Evolutionary conservation across 2,797 vertebrate genomes (phyloP).

Genomic region (Bradypodion ventrale): DNA sequence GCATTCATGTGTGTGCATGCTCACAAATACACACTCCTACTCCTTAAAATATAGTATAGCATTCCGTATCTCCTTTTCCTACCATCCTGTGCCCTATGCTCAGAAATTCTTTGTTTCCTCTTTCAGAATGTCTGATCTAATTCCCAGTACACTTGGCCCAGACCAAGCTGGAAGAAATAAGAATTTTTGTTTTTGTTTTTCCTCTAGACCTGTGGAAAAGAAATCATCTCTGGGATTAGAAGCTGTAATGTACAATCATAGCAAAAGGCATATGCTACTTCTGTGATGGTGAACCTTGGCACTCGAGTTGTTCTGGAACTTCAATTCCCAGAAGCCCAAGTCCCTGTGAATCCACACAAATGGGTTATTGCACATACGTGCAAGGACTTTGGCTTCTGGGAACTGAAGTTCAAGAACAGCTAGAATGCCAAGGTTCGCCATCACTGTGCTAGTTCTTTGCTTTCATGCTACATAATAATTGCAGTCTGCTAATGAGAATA

Average conservation of each 20-base stretch:
- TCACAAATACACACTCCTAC: conserved; percentile 19
- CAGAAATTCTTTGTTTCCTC: conserved; percentile 32
- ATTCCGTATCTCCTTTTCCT: conserved; percentile 42
- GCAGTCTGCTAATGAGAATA: not conserved
- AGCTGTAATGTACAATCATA: not conserved
- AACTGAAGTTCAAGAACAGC: too few relatives aligned
- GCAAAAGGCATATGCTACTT: not conserved
- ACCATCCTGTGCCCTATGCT: conserved; percentile 37
- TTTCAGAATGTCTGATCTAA: conserved; percentile 29
- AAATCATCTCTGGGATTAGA: not conserved
- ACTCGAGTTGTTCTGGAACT: too few relatives aligned
- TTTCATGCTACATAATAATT: not conserved
- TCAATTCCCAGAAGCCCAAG: too few relatives aligned
- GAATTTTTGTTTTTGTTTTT: not conserved
- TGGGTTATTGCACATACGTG: too few relatives aligned
- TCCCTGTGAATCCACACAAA: too few relatives aligned
- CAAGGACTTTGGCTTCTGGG: too few relatives aligned
- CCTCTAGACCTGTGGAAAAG: not conserved
- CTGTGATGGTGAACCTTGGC: too few relatives aligned
- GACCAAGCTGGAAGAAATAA: not conserved
- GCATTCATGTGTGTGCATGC: not conserved
- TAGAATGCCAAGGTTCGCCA: too few relatives aligned
- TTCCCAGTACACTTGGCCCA: not conserved
- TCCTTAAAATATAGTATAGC: conserved; percentile 60
- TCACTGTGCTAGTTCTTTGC: not conserved